These are phyloP conservation scores for Selene dorsalis DNA, from an alignment of 2,797 vertebrate genomes.

Conservation along the genomic window DNA sequence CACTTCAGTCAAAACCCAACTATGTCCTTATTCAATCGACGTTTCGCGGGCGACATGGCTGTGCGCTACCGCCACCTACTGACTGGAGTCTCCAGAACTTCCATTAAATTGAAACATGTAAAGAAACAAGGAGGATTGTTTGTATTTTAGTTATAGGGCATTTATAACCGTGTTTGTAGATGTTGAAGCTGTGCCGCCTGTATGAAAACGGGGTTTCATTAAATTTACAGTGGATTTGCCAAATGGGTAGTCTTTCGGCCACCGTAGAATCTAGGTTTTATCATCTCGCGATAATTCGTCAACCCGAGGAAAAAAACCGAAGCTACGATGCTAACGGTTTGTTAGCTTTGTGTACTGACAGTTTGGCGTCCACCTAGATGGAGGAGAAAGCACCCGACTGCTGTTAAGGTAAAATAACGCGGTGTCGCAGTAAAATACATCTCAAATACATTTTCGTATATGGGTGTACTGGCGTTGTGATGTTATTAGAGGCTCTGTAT, in stretches of 20 bases:
- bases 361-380: conserved; percentile 15
- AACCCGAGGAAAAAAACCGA: background rate
- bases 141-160: background rate
- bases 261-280: conserved; percentile 6
- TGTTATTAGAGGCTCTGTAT: background rate
- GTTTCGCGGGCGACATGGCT: fast-evolving
- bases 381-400: background rate
- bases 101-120: background rate
- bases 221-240: too few relatives aligned
- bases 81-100: background rate
- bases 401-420: conserved; percentile 46
- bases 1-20: conserved; percentile 7
- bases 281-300: conserved; percentile 53
- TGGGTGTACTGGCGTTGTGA: fast-evolving
- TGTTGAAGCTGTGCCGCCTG: too few relatives aligned
- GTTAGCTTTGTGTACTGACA: conserved; percentile 39
- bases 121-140: background rate
- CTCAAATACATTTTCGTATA: too few relatives aligned
- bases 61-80: conserved; percentile 39
- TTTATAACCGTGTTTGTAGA: too few relatives aligned
- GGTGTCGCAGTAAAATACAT: background rate
- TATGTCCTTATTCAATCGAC: background rate
- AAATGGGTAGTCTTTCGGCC: background rate
- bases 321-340: conserved; percentile 42
- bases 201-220: too few relatives aligned